Evolutionary conservation across 2,888 invertebrate species (phyloP).

Genomic region (Rhagonycha fulva): DNA sequence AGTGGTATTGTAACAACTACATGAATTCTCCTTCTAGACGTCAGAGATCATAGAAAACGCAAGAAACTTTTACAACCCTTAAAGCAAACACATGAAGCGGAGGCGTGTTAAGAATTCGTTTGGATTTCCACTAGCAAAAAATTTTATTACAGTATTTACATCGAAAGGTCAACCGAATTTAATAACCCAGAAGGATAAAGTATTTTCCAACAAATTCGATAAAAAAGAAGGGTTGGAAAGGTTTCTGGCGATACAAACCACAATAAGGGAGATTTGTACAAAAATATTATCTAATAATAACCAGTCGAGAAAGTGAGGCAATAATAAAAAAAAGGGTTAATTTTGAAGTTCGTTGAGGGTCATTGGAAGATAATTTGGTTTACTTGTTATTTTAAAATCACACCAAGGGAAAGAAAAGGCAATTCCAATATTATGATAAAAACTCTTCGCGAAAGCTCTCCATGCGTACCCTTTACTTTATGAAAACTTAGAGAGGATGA

Average conservation of each 20-base stretch:
- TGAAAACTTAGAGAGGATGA: neutral
- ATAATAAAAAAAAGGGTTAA: neutral
- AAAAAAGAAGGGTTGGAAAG: neutral
- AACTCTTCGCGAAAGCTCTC: neutral
- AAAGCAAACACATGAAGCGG: conserved; percentile 6
- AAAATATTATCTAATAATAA: neutral
- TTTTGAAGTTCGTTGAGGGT: neutral
- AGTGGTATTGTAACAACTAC: conserved; percentile 12
- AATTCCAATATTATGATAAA: neutral
- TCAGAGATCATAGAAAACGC: conserved; percentile 19
- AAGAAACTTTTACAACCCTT: conserved; percentile 7
- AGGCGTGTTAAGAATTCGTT: neutral
- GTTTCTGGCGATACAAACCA: neutral
- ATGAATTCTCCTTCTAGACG: conserved; percentile 18
- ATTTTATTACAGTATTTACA: neutral
- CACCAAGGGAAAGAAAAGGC: neutral
- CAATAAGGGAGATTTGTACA: neutral
- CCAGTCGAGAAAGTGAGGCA: neutral
- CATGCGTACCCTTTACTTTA: neutral
- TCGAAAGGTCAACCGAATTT: neutral
- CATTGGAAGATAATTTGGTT: neutral
- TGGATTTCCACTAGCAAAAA: neutral
- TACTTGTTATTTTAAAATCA: neutral
- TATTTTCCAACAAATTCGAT: neutral
- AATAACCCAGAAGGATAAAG: neutral